Conservation (phyloP, 2,113 vertebrate species). For the Rhinopomastus cyanomelas region DNA sequence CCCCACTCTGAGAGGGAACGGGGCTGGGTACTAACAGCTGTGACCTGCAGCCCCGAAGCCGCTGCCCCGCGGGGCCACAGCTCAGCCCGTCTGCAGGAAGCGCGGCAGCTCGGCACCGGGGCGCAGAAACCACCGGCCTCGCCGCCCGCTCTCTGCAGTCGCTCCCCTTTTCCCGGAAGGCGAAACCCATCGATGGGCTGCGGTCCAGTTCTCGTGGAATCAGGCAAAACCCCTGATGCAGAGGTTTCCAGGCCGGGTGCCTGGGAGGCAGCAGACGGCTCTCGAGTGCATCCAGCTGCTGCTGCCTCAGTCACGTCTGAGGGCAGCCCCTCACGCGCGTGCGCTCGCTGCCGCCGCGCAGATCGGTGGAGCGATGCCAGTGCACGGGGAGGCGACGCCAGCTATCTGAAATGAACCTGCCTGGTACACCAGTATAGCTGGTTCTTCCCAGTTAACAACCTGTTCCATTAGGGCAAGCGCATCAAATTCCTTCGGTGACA, state of each 20-base stretch:
- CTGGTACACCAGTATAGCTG: constrained; percentile 24
- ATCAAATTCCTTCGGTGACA: constrained; percentile 60
- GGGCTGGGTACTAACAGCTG: background rate
- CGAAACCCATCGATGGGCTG: background rate
- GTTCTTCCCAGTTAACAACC: constrained; percentile 49
- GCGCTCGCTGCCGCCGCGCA: background rate
- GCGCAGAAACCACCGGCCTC: background rate
- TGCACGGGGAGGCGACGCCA: background rate
- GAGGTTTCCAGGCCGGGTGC: background rate
- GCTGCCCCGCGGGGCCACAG: background rate
- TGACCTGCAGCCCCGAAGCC: background rate
- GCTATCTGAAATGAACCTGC: constrained; percentile 14
- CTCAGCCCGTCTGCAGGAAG: background rate
- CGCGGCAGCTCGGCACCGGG: background rate
- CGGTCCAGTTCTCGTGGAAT: background rate
- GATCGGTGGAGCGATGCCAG: constrained; percentile 31
- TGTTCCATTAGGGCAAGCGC: constrained; percentile 59
- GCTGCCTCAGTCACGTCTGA: background rate
- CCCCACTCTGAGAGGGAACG: background rate
- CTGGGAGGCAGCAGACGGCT: background rate
- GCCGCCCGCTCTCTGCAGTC: background rate
- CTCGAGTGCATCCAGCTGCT: background rate
- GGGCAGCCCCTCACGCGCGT: background rate
- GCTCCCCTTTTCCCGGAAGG: background rate
- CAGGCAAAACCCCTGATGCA: background rate